Evolutionary conservation across 1,140 invertebrate genomes (phyloP), one percentile per base, ranked within the genome.

Genomic region (Popillia japonica): DNA sequence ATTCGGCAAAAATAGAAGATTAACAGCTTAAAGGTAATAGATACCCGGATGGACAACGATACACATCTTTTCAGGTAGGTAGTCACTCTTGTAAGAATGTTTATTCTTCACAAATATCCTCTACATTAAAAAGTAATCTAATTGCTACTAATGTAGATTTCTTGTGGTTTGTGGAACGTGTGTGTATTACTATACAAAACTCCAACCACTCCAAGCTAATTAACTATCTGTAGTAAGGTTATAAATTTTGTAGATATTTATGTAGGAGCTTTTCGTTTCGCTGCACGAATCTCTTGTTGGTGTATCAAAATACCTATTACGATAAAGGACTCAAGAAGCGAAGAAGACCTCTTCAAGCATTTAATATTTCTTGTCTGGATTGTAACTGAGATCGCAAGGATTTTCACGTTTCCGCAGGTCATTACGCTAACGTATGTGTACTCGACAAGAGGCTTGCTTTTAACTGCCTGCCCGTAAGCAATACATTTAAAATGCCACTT

Each of bases 351-450:
- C 20, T 23, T 22, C 17, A 22, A 64, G 22, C 20, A 23, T 64
- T 64, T 64, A 17, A 64, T 64, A 22, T 64, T 64, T 64, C 59
- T 64, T 64, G 9, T 64, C 59, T 17, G 59, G 59, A 17, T 64
- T 64, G 17, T 23, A 20, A 22, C 59, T 22, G 20, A 23, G n/a
- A 23, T 64, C 22, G 10, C 22, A n/a, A 64, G 59, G 59, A 64
- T 64, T 64, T 64, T 20, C 22, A 64, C 59, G 44, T 64, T 64
- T 20, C 59, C 17, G 59, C 20, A 22, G 17, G 59, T 64, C 17
- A 6, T 64, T 22, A 22, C 22, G 59, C 17, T 64, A 64, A 23
- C 22, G 17, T 22, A 20, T 64, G 59, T 64, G 59, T 34, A 4
- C 22, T 10, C 17, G 59, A 9, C 14, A 64, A 64, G 17, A 20